Percentiles rank a stretch among this genome's conserved stretches.
These are phyloP conservation scores for Macquaria australasica DNA, from an alignment of 2,113 vertebrate genomes.

Conservation along the genomic window DNA sequence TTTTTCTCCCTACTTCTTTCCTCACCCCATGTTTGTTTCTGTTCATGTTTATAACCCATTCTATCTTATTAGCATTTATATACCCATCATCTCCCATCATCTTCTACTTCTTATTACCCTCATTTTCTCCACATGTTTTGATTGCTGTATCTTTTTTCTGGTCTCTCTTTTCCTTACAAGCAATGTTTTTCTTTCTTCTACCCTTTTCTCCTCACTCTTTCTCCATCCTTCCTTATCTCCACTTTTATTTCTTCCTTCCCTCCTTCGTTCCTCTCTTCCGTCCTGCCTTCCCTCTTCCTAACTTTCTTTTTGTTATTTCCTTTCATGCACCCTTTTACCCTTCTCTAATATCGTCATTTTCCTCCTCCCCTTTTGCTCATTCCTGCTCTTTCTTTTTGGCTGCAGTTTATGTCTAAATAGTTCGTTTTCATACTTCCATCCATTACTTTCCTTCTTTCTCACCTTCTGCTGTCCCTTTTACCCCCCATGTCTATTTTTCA, in stretches of 20 bases:
- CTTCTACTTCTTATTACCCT: not conserved
- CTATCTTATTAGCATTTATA: not conserved
- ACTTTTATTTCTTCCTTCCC: not conserved
- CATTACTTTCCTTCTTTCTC: slow-evolving; percentile 10
- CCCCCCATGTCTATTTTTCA: slow-evolving; percentile 13
- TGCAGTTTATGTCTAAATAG: not conserved
- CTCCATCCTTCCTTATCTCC: not conserved
- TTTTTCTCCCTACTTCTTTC: not conserved
- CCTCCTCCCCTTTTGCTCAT: not conserved
- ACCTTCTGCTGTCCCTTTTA: slow-evolving; percentile 10
- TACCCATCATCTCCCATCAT: not conserved
- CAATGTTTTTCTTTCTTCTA: not conserved
- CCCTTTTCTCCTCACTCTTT: not conserved
- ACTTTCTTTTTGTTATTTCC: not conserved
- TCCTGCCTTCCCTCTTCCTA: not conserved
- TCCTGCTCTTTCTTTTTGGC: not conserved
- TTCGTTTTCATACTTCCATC: not conserved
- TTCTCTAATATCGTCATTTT: not conserved
- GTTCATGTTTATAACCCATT: not conserved
- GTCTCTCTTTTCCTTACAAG: not conserved
- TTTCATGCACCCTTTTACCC: not conserved
- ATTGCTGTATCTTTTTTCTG: not conserved
- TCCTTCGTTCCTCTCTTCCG: not conserved
- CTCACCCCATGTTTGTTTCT: not conserved
- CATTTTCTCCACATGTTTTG: not conserved